Evolutionary conservation across 1,140 invertebrate genomes (phyloP), one percentile per base, ranked within the genome.

Genomic region (Drosophila lacertosa): DNA sequence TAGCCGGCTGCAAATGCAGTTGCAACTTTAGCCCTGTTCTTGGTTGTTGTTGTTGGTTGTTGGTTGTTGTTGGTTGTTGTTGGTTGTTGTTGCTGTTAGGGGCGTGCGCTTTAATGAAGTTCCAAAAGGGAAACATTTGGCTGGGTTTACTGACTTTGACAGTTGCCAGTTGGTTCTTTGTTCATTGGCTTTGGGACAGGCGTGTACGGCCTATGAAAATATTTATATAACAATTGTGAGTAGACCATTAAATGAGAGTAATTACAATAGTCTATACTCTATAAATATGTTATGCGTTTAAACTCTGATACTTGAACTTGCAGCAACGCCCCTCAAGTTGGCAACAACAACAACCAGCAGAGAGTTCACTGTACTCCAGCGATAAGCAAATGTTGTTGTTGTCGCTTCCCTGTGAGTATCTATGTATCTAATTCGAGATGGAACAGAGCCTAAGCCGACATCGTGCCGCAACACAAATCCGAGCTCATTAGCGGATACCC

Each of bases 391-490:
- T 82, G 70, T 65, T 79, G 77, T 75, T 81, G 45, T 29, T 50
- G 2, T 29, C n/a, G n/a, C n/a, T n/a, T n/a, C n/a, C n/a, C 26
- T 18, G 50, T 18, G 42, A 68, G 65, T 63, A 68, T 68, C 58
- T 40, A 66, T 44, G 42, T 33, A 54, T 54, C 51, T 69, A 53
- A 57, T 16, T 44, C 9, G 24, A 54, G 53, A 20, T 60, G 24
- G 59, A 37, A 32, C 22, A 20, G 44, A 7, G 51, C 11, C 54
- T 54, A 75, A 69, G 58, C 54, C 51, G 33, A 20, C 42, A 47
- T 62, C 80, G 80, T 84, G 80, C 59, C 81, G 44, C 40, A 54
- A 80, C 80, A 84, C 81, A 84, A 80, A 84, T 60, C 68, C 67
- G 57, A 51, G 58, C 73, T 84, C 77, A 84, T 84, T 84, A 84